Conservation (phyloP, 2,113 vertebrate species). For the Mixornis gularis region DNA sequence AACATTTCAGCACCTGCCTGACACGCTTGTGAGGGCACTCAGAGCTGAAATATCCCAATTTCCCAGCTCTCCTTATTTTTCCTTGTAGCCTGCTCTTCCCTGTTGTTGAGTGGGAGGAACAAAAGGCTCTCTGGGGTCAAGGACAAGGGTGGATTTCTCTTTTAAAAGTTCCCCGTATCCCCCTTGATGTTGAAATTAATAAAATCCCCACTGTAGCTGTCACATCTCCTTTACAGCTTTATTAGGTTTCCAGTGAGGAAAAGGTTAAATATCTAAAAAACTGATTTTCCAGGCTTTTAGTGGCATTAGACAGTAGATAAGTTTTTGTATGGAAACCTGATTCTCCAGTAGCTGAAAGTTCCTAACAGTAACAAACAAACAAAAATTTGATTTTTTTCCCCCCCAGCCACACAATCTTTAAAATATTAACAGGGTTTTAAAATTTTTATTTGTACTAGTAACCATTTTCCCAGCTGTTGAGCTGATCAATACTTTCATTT, state of each 20-base stretch:
- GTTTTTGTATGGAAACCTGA: constrained; percentile 5
- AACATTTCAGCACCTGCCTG: neutral
- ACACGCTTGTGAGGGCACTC: fast-evolving
- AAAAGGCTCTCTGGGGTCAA: neutral
- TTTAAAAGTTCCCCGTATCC: neutral
- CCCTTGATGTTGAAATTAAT: neutral
- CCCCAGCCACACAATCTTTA: neutral
- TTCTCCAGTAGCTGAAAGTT: constrained; percentile 14
- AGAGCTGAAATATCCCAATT: neutral
- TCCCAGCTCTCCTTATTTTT: neutral
- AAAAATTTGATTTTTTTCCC: neutral
- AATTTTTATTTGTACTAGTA: neutral
- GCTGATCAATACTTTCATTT: constrained; percentile 15
- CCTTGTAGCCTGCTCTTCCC: neutral
- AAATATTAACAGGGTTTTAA: neutral
- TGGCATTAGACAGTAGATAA: neutral
- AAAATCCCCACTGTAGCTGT: neutral
- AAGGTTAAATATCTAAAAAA: constrained; percentile 8
- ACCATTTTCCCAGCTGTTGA: constrained; percentile 49
- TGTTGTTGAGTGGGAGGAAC: neutral
- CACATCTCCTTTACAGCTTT: neutral
- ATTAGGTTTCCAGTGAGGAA: neutral
- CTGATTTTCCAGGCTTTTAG: neutral
- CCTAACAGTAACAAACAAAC: neutral
- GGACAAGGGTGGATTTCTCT: neutral